Base-by-base conservation (phyloP, 1,140 invertebrate species). In the Leptinotarsa lineolata region DNA sequence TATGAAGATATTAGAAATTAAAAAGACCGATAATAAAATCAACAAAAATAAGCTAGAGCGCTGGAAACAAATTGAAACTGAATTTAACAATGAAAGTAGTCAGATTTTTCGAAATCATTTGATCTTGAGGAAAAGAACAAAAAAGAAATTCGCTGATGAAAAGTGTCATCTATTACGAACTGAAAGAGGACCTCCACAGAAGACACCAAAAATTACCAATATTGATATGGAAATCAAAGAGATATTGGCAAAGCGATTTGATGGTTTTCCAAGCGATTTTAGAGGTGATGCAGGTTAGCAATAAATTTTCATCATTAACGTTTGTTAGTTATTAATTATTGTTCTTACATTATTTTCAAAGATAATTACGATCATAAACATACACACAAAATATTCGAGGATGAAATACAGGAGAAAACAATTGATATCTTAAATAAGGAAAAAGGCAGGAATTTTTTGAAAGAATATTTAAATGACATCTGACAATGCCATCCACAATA, bases 181-280 rank as follows among this genome's bases (percentile, higher is more conserved):
- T 21, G 61, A 13, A 64, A 15, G 6, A 64, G 30, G 30, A 21
- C 61, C 61, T 64, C 4, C 61, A 48, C 4, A 64, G 18, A 64
- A 64, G 18, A 0, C 61, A 21, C 61, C 61, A 64, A 13, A 64
- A 13, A 64, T 64, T 64, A 6, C 61, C 24, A 13, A 64, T 20
- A 64, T 64, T 64, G 24, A 64, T 30, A 4, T 64, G 61, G 61
- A 64, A 30, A 30, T 64, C 24, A 64, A 64, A 39, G 15, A 64
- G 61, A 64, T 64, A 64, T 64, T 64, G 61, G 61, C 61, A 64
- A 15, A 64, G 61, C 16, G 61, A 64, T 13, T 64, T 39, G 18
- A 64, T 64, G 61, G 61, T 21, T 30, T 64, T 18, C 61, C 18
- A 64, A 64, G 61, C 24, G 1, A 64, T 15, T 64, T 13, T 64